phyloP scores from a whole-genome alignment of 2,113 vertebrate species.

The Notothenia coriiceps region DNA sequence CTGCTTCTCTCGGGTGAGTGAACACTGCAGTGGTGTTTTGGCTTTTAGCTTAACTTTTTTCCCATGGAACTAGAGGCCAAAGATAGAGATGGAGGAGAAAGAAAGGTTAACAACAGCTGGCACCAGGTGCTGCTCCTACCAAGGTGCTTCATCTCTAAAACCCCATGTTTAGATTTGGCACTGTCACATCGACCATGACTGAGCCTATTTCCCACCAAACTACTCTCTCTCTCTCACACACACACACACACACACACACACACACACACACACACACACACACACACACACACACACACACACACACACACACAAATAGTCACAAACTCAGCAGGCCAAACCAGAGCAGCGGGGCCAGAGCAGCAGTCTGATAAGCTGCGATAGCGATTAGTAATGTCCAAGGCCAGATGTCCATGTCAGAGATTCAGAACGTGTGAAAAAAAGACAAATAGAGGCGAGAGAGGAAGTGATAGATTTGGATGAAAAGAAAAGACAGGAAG shows the following conservation, averaged over 20 bases:
- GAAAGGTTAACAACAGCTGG: slow-evolving; percentile 47
- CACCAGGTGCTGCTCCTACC: slow-evolving; percentile 53
- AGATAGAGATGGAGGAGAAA: slow-evolving; percentile 25
- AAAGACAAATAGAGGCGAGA: slow-evolving; percentile 7
- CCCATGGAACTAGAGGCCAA: slow-evolving; percentile 8
- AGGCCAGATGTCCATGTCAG: slow-evolving; percentile 72
- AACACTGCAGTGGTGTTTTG: neutral
- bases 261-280: neutral
- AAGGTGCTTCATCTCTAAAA: slow-evolving; percentile 49
- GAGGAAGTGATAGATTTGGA: slow-evolving; percentile 49
- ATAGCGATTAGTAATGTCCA: slow-evolving; percentile 75
- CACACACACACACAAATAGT: neutral
- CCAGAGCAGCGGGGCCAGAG: slow-evolving; percentile 52
- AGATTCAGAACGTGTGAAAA: slow-evolving; percentile 29
- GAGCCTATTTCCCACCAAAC: slow-evolving; percentile 52
- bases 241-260: slow-evolving; percentile 11
- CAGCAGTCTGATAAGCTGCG: slow-evolving; percentile 71
- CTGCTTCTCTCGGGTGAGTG: neutral
- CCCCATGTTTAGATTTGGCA: slow-evolving; percentile 65
- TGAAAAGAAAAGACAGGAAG: slow-evolving; percentile 49
- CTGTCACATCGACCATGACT: slow-evolving; percentile 59
- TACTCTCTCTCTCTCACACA: neutral
- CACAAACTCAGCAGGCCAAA: slow-evolving; percentile 9
- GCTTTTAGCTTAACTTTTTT: too few species aligned
- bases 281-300: neutral